Base-by-base conservation (phyloP, 2,113 vertebrate species). In the Penelope pileata region DNA sequence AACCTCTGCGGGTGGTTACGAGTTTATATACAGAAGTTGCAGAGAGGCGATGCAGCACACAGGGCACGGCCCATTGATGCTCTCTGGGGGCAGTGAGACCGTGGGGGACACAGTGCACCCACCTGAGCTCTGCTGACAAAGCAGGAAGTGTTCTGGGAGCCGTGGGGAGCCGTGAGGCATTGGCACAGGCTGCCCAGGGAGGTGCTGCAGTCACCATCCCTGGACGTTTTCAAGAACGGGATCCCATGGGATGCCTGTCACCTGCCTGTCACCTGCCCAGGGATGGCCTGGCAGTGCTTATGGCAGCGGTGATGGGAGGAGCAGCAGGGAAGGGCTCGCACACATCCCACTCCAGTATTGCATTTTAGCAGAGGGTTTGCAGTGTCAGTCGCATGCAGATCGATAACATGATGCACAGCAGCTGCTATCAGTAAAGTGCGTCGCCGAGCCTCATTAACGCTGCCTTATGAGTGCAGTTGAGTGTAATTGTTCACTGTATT, bases 311-410 rank as follows among this genome's bases (percentile, higher is more conserved):
- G 88, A 16, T 26, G 21, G 62, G 30, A 75, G 70, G 1, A 60
- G 48, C 16, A 8, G 34, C 0, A 0, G 54, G 48, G 21, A 58
- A 53, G 34, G 43, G 32, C n/a, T 69, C 1, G 0, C 11, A 2
- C 15, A 3, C 6, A 0, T 23, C 56, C 19, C 40, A 1, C 42
- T 66, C 62, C 73, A 22, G 16, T 42, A 22, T 3, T 15, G 72
- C 34, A 26, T 54, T 72, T 7, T 32, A 29, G 77, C 11, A 18
- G 32, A 26, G 27, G 40, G 40, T 72, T 27, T 60, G 66, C 67
- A 2, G 1, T 21, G 4, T 4, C 63, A 12, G 54, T 45, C 59
- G 63, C 48, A 18, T 11, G 1, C 18, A 18, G 43, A 10, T 58
- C 58, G 4, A 3, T 27, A 48, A 15, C 8, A 1, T 1, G 83